Percentiles rank a stretch among this genome's conserved stretches.
Conservation (phyloP, 2,113 vertebrate genomes). For the Cebus imitator region DNA sequence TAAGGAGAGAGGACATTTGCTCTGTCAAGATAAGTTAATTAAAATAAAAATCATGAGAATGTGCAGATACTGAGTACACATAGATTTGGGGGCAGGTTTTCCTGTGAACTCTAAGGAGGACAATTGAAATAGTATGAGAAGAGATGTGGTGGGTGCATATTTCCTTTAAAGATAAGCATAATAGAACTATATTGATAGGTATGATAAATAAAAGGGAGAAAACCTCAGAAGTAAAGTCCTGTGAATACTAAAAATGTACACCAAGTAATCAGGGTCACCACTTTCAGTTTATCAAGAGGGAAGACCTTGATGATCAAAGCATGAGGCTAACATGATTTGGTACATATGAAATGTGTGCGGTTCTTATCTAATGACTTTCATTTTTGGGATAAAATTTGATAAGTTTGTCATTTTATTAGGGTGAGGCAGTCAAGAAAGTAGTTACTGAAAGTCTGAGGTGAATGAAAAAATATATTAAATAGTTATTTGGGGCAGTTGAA, state of each 20-base stretch:
- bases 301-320: background rate
- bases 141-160: background rate
- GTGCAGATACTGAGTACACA: background rate
- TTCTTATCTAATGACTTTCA: background rate
- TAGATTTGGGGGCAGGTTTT: background rate
- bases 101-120: background rate
- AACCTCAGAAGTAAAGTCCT: background rate
- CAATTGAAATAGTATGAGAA: background rate
- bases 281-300: background rate
- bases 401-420: background rate
- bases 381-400: background rate
- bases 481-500: background rate
- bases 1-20: background rate
- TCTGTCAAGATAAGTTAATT: background rate
- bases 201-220: background rate
- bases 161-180: background rate
- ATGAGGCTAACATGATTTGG: background rate
- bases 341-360: background rate
- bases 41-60: background rate
- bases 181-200: background rate
- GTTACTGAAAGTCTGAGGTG: background rate
- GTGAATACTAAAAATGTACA: background rate
- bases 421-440: background rate
- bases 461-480: background rate
- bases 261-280: background rate